Conservation (phyloP, 1,140 invertebrate genomes). For the Babylonia areolata region DNA sequence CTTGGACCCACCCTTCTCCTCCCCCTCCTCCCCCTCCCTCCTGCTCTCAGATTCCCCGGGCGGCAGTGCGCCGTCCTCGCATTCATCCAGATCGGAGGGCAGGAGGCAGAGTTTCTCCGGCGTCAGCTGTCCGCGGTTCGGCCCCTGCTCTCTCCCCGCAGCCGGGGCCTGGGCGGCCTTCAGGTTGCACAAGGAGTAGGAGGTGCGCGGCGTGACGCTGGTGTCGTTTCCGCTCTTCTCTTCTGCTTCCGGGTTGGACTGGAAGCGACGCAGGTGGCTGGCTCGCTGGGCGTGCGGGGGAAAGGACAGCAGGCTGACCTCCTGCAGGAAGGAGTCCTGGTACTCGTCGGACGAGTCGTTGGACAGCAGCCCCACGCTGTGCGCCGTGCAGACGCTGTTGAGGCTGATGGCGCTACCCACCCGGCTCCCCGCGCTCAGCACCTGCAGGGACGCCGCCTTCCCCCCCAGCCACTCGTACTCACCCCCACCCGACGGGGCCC, state of each 20-base stretch:
- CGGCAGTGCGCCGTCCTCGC: background rate
- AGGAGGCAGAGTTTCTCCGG: conserved; percentile 13
- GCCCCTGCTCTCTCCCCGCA: background rate
- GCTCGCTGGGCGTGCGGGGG: background rate
- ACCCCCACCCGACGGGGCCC: conserved; percentile 37
- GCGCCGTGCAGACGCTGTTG: conserved; percentile 77
- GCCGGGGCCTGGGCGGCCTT: conserved; percentile 35
- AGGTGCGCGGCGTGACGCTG: conserved; percentile 29
- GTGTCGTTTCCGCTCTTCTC: background rate
- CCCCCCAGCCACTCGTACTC: conserved; percentile 52
- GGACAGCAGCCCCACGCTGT: conserved; percentile 81
- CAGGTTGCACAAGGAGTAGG: conserved; percentile 45
- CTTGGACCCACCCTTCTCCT: background rate
- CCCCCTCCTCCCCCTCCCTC: background rate
- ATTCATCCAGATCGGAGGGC: conserved; percentile 18
- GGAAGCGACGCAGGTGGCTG: conserved; percentile 33
- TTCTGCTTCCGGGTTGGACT: conserved; percentile 41
- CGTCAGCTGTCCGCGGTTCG: conserved; percentile 1
- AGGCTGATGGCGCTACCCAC: conserved; percentile 79
- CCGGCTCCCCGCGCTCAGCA: conserved; percentile 55
- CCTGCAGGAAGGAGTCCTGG: conserved; percentile 79
- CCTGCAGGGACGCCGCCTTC: conserved; percentile 45
- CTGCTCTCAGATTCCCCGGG: background rate
- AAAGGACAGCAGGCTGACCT: conserved; percentile 7
- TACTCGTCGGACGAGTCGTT: conserved; percentile 85